phyloP scores from a whole-genome alignment of 2,113 vertebrate species.

The Sturnira hondurensis region DNA sequence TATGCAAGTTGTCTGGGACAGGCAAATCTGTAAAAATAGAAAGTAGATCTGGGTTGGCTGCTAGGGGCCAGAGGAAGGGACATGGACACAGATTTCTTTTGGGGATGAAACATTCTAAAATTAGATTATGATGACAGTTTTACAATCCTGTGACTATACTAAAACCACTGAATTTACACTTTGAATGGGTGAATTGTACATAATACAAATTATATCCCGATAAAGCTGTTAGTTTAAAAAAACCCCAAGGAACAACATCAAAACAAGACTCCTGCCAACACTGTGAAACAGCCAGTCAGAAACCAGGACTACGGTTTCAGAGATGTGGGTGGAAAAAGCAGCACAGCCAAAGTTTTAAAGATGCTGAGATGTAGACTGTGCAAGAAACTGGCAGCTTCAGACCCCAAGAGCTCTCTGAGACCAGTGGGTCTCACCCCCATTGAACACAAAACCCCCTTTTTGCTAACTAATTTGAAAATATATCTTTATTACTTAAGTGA shows the following conservation, averaged over 20 bases:
- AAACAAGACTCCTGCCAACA: not conserved
- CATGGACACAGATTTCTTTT: no score
- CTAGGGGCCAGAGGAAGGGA: no score
- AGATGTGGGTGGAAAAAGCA: not conserved
- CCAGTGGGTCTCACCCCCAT: not conserved
- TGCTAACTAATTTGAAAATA: not conserved
- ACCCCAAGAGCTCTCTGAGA: not conserved
- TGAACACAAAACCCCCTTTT: not conserved
- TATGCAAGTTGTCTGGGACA: no score
- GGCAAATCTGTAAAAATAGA: no score
- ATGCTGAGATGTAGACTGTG: not conserved
- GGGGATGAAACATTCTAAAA: no score
- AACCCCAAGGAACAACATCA: not conserved
- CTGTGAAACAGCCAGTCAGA: not conserved
- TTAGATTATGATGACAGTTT: no score
- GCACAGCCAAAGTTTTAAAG: not conserved
- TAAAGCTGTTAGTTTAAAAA: no score
- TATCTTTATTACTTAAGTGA: not conserved
- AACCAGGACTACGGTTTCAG: not conserved
- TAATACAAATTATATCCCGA: no score
- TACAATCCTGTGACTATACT: no score
- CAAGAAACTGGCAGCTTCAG: not conserved
- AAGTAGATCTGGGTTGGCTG: no score
- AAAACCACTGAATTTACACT: no score
- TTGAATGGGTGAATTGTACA: no score